Conservation (phyloP, 1,140 invertebrate species). For the Zaprionus davidi region DNA sequence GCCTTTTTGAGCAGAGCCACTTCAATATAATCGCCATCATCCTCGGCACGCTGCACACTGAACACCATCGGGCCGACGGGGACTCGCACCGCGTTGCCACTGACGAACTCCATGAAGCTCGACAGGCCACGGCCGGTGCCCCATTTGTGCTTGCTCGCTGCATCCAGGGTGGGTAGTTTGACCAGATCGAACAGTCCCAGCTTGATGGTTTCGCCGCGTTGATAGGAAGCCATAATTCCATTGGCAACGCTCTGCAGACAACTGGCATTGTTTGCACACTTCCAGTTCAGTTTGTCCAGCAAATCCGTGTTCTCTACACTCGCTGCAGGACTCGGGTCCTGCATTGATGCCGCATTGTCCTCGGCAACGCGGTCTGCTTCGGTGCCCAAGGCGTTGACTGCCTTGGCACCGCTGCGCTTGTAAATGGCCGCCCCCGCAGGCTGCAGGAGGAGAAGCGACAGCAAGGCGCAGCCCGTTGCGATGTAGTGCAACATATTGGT, state of each 20-base stretch:
- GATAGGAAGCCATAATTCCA: conserved; percentile 71
- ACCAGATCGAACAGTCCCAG: conserved; percentile 79
- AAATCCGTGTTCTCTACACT: conserved; percentile 68
- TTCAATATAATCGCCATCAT: conserved; percentile 82
- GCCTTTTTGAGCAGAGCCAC: conserved; percentile 80
- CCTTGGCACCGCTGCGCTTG: conserved; percentile 63
- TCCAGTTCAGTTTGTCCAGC: conserved; percentile 77
- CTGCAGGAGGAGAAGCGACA: conserved; percentile 46
- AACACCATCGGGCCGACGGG: conserved; percentile 83
- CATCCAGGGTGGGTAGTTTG: conserved; percentile 64
- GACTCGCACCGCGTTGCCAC: conserved; percentile 77
- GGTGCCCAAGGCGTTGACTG: conserved; percentile 39
- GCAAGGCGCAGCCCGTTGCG: conserved; percentile 54
- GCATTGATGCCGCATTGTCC: background rate
- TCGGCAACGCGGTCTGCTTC: conserved; percentile 1
- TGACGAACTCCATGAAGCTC: conserved; percentile 77
- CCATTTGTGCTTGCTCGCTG: conserved; percentile 61
- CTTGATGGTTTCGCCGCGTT: conserved; percentile 74
- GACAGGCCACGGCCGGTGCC: conserved; percentile 68
- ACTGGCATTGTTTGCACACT: conserved; percentile 83
- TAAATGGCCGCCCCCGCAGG: conserved; percentile 59
- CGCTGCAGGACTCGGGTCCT: conserved; percentile 31
- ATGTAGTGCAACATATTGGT: conserved; percentile 49
- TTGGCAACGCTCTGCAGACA: conserved; percentile 70
- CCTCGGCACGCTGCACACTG: conserved; percentile 81